A percentile compares a stretch with the other conserved stretches of the same genome.
phyloP scores from a whole-genome alignment of 2,797 vertebrate genomes.

The Melopsittacus undulatus region DNA sequence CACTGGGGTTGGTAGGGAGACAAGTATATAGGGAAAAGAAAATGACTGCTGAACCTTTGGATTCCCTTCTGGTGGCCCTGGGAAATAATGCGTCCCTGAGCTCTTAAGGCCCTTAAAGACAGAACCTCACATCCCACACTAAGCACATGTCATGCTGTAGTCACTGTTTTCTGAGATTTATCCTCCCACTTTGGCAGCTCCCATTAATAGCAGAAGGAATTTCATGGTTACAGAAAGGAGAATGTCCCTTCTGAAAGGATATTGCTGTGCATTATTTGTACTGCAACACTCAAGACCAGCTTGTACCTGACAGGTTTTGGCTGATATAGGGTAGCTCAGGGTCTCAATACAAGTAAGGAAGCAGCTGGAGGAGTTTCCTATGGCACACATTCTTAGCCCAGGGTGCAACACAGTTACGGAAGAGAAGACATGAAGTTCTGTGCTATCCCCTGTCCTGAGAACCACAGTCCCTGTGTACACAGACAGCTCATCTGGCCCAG shows the following conservation, averaged over 20 bases:
- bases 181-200: constrained; percentile 34
- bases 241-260: neutral
- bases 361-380: neutral
- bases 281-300: constrained; percentile 13
- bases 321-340: neutral
- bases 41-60: neutral
- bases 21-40: neutral
- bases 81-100: neutral
- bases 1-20: neutral
- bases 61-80: neutral
- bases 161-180: constrained; percentile 34
- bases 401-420: neutral
- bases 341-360: neutral
- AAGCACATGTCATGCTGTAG: neutral
- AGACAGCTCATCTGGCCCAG: neutral
- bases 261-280: neutral
- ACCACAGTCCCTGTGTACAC: neutral
- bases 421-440: neutral
- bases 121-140: neutral
- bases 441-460: neutral
- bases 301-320: neutral
- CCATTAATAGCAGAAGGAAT: constrained; percentile 48
- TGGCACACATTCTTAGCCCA: neutral
- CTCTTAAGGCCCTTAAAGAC: neutral
- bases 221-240: neutral